These are phyloP conservation scores for Melipona quadrifasciata DNA, from an alignment of 1,140 invertebrate genomes.

Conservation along the genomic window DNA sequence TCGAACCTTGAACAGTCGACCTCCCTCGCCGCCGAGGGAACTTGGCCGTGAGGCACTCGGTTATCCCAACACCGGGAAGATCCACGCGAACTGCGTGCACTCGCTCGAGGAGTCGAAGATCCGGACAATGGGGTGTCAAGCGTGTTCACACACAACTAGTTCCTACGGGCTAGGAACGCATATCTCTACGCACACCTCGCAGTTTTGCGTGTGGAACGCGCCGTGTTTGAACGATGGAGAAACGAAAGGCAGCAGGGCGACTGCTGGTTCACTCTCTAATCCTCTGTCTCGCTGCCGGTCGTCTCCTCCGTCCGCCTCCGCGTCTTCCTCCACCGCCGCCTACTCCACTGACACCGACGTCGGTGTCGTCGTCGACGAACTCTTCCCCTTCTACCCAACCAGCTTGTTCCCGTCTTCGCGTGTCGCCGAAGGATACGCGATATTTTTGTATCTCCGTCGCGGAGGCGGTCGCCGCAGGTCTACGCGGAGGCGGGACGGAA, in stretches of 20 bases:
- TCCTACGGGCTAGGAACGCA: not conserved
- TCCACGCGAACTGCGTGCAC: not conserved
- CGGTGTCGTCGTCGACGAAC: constrained; percentile 42
- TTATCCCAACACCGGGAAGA: not conserved
- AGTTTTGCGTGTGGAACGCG: constrained; percentile 29
- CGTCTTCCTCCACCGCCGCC: constrained; percentile 33
- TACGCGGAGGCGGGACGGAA: not conserved
- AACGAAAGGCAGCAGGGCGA: constrained; percentile 61
- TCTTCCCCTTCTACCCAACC: constrained; percentile 34
- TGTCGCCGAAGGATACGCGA: constrained; percentile 26
- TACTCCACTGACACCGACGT: constrained; percentile 41
- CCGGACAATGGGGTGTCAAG: not conserved
- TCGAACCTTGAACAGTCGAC: not conserved
- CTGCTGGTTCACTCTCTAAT: constrained; percentile 60
- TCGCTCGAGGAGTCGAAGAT: not conserved
- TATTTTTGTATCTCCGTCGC: constrained; percentile 46
- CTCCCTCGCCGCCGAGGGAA: not conserved
- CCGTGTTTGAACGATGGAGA: constrained; percentile 59
- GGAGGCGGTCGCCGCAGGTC: not conserved
- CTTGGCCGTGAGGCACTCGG: not conserved
- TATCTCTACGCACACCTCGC: not conserved
- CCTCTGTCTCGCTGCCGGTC: constrained; percentile 41
- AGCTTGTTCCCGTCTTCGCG: not conserved
- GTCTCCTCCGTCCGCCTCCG: constrained; percentile 36
- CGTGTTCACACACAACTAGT: not conserved